Evolutionary conservation across 2,797 vertebrate species (phyloP).

Genomic region (Staurois parvus): DNA sequence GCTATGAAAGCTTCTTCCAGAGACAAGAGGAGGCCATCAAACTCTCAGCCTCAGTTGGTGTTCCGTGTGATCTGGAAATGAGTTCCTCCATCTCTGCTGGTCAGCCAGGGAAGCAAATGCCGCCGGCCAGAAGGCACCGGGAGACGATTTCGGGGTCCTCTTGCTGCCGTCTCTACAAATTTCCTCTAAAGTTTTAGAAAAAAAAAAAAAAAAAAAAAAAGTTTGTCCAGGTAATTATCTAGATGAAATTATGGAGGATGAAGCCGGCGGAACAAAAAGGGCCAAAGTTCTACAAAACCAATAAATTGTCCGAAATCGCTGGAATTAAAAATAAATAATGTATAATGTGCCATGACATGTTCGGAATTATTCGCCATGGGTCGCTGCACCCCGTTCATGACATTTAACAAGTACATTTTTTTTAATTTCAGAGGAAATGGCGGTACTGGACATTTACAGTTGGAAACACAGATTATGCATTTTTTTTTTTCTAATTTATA

Average conservation of each 20-base stretch:
- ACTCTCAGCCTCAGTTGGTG: no score
- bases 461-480: neutral
- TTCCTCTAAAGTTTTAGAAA: no score
- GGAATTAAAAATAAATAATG: constrained; percentile 17
- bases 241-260: neutral
- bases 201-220: neutral
- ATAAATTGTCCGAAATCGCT: neutral
- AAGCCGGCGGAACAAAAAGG: neutral
- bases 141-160: no score
- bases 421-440: neutral
- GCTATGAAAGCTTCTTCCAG: no score
- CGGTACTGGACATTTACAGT: no score
- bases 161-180: no score
- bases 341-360: neutral
- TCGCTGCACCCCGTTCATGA: neutral
- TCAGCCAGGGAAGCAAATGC: no score
- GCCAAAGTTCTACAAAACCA: neutral
- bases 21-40: no score
- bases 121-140: no score
- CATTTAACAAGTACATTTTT: neutral
- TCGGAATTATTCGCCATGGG: neutral
- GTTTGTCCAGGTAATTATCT: neutral
- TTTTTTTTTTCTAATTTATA: neutral
- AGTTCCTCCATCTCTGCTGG: no score
- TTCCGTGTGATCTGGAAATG: no score